Evolutionary conservation across 2,888 invertebrate species (phyloP), one percentile per base, ranked within the genome.

Genomic region (Sarcophaga variegata): DNA sequence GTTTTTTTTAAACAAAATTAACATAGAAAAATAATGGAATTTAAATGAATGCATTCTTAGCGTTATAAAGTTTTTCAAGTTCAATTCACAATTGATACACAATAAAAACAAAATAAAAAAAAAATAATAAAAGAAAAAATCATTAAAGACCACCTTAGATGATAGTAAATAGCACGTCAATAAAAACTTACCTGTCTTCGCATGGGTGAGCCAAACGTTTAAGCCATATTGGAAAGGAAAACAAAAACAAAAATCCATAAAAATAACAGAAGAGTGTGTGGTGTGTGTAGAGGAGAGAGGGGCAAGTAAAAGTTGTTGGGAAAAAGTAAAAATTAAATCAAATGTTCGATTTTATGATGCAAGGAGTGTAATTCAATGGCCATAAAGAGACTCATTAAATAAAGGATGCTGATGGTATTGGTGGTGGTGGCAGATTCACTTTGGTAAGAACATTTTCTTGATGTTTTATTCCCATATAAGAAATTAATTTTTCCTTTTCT

Each of bases 271-370:
- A 37, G 37, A 37, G 8, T 37, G 6, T 37, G 37, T 37, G 37
- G 2, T 37, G 37, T 37, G 2, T 10, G 37, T 10, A 14, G 14
- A 17, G 17, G 47, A 45, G n/a, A 11, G 11, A 49, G 20, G 54
- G 22, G 10, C 54, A 14, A 49, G 49, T 49, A 49, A 11, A 49
- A 63, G 45, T 49, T 11, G 74, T 14, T 67, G 62, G 54, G 45
- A 54, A 62, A 62, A 79, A 79, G 60, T 59, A 62, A 76, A 79
- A 84, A 84, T 84, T 81, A 72, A 84, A 82, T 84, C 37, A 77
- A 87, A 82, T 82, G 81, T 82, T 82, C 76, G 64, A 54, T 84
- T 87, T 87, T 81, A 84, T 84, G 37, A 37, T 22, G 79, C 66
- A 67, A 66, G 76, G 79, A 76, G 47, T 60, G 60, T 79, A 82